These are phyloP conservation scores for Nemotelus pantherinus DNA, from an alignment of 2,888 invertebrate species.

Conservation along the genomic window DNA sequence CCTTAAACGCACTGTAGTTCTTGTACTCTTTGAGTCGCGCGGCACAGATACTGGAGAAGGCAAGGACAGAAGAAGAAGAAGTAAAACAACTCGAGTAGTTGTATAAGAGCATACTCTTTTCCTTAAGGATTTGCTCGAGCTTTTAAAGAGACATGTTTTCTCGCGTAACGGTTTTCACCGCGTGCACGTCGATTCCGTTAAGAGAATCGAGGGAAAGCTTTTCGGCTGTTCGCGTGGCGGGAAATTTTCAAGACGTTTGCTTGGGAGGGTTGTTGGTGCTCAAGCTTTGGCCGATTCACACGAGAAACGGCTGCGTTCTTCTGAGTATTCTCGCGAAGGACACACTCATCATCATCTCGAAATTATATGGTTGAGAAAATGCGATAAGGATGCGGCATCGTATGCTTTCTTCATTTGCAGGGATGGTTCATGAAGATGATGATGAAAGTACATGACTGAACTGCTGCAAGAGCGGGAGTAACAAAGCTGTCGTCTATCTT, in stretches of 20 bases:
- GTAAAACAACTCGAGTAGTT: no score
- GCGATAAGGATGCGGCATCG: no score
- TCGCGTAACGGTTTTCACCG: no score
- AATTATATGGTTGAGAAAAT: slow-evolving; percentile 13
- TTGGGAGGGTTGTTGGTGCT: not conserved
- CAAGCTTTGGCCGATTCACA: not conserved
- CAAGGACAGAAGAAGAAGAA: no score
- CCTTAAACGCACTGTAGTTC: no score
- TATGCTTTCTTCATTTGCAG: not conserved
- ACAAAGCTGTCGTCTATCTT: slow-evolving; percentile 4
- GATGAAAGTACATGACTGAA: no score
- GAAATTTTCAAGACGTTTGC: slow-evolving; percentile 25
- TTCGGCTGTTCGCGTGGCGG: not conserved
- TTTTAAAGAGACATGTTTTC: no score
- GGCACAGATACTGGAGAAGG: no score
- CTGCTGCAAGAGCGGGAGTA: not conserved
- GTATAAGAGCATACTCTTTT: no score
- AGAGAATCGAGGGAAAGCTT: slow-evolving; percentile 21
- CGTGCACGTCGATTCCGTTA: not conserved
- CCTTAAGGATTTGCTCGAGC: no score
- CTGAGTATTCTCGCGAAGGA: not conserved
- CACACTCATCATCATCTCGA: no score
- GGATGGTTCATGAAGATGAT: slow-evolving; percentile 7
- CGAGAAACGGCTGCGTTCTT: not conserved
- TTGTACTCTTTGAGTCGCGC: no score